Percentiles rank a stretch among this genome's conserved stretches.
These are phyloP conservation scores for Linurgus olivaceus DNA, from an alignment of 2,797 vertebrate species.

Conservation along the genomic window DNA sequence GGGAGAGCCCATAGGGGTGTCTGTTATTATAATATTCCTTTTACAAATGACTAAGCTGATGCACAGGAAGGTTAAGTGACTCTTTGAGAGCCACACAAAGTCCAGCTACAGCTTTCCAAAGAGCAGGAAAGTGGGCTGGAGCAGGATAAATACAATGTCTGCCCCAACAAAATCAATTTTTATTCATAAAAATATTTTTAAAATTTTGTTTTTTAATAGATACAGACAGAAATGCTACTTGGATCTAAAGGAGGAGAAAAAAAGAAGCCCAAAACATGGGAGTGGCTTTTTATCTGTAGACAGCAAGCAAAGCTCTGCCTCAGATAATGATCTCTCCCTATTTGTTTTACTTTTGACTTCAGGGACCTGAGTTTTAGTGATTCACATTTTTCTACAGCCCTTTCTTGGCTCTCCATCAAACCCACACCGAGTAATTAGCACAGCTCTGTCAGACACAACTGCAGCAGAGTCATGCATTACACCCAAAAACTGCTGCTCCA, in stretches of 20 bases:
- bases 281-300: background rate
- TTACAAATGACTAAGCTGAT: conserved; percentile 35
- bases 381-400: conserved; percentile 45
- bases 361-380: conserved; percentile 43
- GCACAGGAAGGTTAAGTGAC: conserved; percentile 7
- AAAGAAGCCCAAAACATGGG: background rate
- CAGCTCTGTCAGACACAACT: conserved; percentile 29
- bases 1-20: background rate
- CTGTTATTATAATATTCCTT: conserved; percentile 33
- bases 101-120: background rate
- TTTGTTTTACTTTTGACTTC: conserved; percentile 59
- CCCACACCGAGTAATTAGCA: conserved; percentile 25
- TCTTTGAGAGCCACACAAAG: conserved; percentile 49
- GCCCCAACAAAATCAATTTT: background rate
- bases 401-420: conserved; percentile 29
- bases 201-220: background rate
- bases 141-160: background rate
- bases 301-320: background rate
- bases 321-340: conserved; percentile 50
- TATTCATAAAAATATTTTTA: no score
- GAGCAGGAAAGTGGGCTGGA: background rate
- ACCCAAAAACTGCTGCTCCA: background rate
- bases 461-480: background rate
- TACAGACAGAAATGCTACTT: background rate
- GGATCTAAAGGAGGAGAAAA: background rate